Base-by-base conservation (phyloP, 2,888 invertebrate species). In the Melangyna quadrimaculata region DNA sequence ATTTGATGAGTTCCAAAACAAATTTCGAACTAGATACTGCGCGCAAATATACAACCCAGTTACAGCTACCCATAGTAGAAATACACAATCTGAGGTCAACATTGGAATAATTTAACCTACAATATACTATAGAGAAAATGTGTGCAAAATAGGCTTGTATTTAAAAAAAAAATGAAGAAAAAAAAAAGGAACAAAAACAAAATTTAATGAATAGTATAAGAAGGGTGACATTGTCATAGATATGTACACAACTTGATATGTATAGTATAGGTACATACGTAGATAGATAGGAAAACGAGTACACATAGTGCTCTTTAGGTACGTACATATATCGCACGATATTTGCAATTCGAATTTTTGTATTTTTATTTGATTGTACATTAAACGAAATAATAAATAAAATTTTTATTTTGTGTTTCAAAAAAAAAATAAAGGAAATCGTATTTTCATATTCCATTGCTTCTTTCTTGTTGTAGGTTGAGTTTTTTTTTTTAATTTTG, bases 361-460 rank as follows among this genome's bases (percentile, higher is more conserved):
- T 29, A 14, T 63, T 3, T 51, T 65, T 53, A 78, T 78, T 78
- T 80, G 74, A 74, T 80, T 84, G 71, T 79, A 84, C 84, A 84
- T 84, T 84, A 80, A 79, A 74, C 78, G 55, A 82, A 82, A 82
- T 83, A 83, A 84, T 84, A 84, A 84, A 79, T 83, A 77, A 84
- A 45, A 67, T 43, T 51, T 22, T 55, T 61, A 4, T 59, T 72
- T 67, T 59, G 22, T 57, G 40, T 48, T 37, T 48, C 22, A 29
- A 19, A 69, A 61, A 61, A 27, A 71, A 80, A 75, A 40, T 43
- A 43, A 83, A 29, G 37, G 70, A 71, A 74, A 75, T 29, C 75
- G 79, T 79, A 84, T 84, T 84, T 84, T 79, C 79, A 84, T 84
- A 84, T 84, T 79, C 79, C 19, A 17, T 29, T 45, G 19, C 79